These are phyloP conservation scores for Siphamia tubifer DNA, from an alignment of 2,113 vertebrate species.

Conservation along the genomic window DNA sequence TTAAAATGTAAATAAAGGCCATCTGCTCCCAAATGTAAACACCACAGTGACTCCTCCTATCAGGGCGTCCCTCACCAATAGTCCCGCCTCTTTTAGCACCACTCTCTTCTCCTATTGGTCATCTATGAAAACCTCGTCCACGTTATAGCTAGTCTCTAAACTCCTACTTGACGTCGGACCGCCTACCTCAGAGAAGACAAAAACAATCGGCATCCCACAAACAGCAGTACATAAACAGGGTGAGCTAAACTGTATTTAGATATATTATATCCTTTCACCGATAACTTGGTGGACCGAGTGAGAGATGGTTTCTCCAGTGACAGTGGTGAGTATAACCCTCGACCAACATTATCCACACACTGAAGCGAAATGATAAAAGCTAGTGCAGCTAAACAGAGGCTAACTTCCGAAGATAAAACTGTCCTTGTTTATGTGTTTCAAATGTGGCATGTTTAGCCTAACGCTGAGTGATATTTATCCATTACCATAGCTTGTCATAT, in stretches of 20 bases:
- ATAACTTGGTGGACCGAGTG: not conserved
- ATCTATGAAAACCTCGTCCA: not conserved
- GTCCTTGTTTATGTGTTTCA: not conserved
- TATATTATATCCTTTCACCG: not conserved
- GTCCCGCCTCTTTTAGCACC: not conserved
- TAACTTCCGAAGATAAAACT: not conserved
- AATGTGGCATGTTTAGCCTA: not conserved
- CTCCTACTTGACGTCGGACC: slow-evolving; percentile 51
- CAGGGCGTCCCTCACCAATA: not conserved
- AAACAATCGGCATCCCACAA: slow-evolving; percentile 75
- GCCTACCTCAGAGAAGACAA: slow-evolving; percentile 72
- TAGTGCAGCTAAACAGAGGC: slow-evolving; percentile 20
- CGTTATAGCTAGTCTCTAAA: not conserved
- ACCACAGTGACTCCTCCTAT: slow-evolving; percentile 28
- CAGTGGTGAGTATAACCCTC: slow-evolving; percentile 74
- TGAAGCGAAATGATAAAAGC: not conserved
- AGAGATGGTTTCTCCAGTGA: slow-evolving; percentile 83
- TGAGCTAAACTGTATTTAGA: not conserved
- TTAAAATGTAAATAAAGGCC: slow-evolving; percentile 71
- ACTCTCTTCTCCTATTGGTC: slow-evolving; percentile 57
- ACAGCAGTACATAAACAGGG: slow-evolving; percentile 18
- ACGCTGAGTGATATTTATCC: not conserved
- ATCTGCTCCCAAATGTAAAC: slow-evolving; percentile 72
- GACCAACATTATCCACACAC: not conserved
- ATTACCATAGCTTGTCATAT: not conserved